Base-by-base conservation (phyloP, 2,113 vertebrate species). In the Brachypteracias leptosomus region DNA sequence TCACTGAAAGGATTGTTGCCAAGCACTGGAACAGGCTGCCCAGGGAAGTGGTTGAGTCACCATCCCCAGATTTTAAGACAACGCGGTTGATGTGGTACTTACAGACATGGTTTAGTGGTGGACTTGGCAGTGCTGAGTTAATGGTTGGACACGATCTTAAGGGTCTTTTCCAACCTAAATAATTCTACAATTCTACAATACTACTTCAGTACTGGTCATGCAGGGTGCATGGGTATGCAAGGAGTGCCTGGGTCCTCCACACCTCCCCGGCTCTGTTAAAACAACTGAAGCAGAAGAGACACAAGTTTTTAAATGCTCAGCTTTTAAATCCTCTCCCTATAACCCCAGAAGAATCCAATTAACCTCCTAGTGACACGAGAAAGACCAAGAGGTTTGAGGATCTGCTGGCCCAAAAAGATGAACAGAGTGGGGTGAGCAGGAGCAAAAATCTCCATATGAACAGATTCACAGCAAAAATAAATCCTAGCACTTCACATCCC, bases 181-280 rank as follows among this genome's bases (percentile, higher is more conserved):
- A 13, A 11, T 47, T 49, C n/a, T 26, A 5, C 25, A 13, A 65
- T 58, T 63, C 31, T 28, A 7, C 40, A 13, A 13, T 28, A n/a
- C 12, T 49, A 19, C 38, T 18, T 49, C 1, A 1, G 35, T 33
- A 22, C 20, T 1, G 16, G 26, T 42, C 18, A 4, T 63, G 49
- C 89, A 85, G 87, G 55, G 57, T 24, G 21, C 16, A 46, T 63
- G 54, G 72, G 35, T 58, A 77, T 38, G 81, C 73, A 67, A 58
- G 47, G 88, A 67, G 55, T 38, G 70, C 61, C 73, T 21, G 14
- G 58, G 61, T 51, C 52, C 71, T 73, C 36, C 9, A 74, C 71
- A 80, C 35, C 46, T 89, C 51, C 67, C 74, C 51, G 66, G 61
- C 68, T 75, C 66, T 95, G 71, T 73, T 78, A 84, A 94, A 96